Conservation (phyloP, 2,888 invertebrate species). For the Drosophila siamana region DNA sequence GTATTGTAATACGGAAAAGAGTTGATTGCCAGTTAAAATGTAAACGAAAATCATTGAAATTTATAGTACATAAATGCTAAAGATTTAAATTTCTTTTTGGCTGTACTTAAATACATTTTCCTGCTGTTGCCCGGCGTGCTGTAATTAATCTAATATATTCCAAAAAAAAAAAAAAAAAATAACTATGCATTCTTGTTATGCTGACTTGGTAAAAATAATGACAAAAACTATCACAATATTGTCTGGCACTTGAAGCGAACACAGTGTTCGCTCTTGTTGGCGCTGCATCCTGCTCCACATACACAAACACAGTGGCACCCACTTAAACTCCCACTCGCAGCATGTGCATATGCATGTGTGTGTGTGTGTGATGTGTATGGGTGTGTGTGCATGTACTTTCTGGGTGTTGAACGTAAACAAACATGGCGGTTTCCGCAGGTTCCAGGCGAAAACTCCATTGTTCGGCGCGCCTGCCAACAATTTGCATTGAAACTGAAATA, state of each 20-base stretch:
- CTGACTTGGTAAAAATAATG: slow-evolving; percentile 23
- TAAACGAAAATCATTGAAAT: neutral
- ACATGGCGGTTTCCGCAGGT: slow-evolving; percentile 52
- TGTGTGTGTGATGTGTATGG: neutral
- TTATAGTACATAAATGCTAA: too few relatives aligned
- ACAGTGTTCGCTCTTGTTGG: slow-evolving; percentile 17
- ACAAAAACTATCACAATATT: slow-evolving; percentile 35
- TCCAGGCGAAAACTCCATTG: slow-evolving; percentile 29
- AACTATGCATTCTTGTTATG: slow-evolving; percentile 8
- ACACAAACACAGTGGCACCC: slow-evolving; percentile 6
- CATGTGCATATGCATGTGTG: neutral
- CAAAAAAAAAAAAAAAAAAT: too few relatives aligned
- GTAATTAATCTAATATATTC: neutral
- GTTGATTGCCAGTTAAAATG: neutral
- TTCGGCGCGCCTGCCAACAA: slow-evolving; percentile 38
- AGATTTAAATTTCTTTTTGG: neutral
- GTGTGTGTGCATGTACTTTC: neutral
- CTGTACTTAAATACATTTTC: neutral
- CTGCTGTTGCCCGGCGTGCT: neutral
- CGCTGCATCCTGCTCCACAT: slow-evolving; percentile 9
- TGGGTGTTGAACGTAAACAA: slow-evolving; percentile 47
- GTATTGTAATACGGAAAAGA: neutral
- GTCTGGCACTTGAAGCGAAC: slow-evolving; percentile 26
- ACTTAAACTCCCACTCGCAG: neutral
- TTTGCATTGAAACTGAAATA: slow-evolving; percentile 55